Evolutionary conservation across 2,113 vertebrate genomes (phyloP), one percentile per base, ranked within the genome.

Genomic region (Grantiella picta): DNA sequence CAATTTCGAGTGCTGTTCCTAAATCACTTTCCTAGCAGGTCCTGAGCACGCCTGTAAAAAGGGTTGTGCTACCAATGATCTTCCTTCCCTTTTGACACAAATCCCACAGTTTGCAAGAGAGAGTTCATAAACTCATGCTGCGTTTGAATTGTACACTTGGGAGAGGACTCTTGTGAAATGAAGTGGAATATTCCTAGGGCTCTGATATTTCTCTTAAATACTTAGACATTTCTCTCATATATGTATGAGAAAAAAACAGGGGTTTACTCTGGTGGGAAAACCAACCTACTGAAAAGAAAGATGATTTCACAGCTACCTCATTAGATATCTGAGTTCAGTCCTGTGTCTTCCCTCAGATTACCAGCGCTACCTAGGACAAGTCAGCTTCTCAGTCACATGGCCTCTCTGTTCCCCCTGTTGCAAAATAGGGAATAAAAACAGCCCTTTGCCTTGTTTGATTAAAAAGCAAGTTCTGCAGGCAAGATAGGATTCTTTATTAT

Each of bases 401-500:
- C 9, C 23, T 27, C 10, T 85, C 59, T 59, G 35, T 47, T 88
- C 27, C 10, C 13, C 8, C 5, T 38, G 12, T 33, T 77, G 33
- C 35, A 65, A 91, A 88, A 77, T 6, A 65, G 12, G 17, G 33
- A 82, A 40, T 69, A 94, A 49, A 47, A 70, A 49, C 38, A 23
- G 93, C 17, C 47, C 15, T 88, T 96, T 83, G 22, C 22, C 60
- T 88, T 80, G 63, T 90, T 90, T 91, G 79, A 73, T 92, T 90
- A 93, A 90, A 73, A 56, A 63, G 81, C 60, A 83, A 88, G 44
- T 69, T 96, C 82, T 93, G 52, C 47, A 88, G 90, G 71, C 73
- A 76, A 86, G 92, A 95, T 75, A 88, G 33, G 64, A 47, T 87
- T 86, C 71, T 94, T 96, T 94, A 85, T 91, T 88, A 95, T 95